Conservation (phyloP, 2,113 vertebrate genomes). For the Camarhynchus parvulus region DNA sequence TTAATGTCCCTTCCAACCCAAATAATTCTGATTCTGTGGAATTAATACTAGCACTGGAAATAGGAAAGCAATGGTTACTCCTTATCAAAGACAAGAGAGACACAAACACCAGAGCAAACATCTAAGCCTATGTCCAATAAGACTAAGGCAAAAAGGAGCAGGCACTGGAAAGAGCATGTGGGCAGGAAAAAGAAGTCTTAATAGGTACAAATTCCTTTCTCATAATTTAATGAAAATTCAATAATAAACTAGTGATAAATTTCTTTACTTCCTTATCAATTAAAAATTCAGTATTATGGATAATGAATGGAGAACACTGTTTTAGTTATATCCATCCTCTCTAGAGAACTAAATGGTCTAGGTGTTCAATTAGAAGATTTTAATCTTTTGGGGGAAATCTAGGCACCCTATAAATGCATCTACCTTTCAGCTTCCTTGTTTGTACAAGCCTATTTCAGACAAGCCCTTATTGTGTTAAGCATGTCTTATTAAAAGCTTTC, state of each 20-base stretch:
- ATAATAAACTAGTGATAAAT: neutral
- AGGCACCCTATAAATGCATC: neutral
- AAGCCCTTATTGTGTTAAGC: neutral
- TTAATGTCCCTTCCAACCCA: neutral
- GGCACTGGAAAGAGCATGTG: neutral
- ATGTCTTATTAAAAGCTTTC: neutral
- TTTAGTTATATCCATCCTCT: neutral
- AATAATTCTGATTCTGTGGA: neutral
- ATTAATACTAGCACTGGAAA: neutral
- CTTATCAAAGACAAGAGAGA: neutral
- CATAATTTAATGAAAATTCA: neutral
- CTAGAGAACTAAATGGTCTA: neutral
- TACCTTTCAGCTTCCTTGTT: neutral
- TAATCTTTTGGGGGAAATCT: neutral
- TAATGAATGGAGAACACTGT: neutral
- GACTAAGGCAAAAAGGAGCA: neutral
- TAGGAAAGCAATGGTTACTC: neutral
- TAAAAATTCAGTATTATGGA: neutral
- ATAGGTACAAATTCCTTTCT: neutral
- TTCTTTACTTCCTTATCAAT: neutral
- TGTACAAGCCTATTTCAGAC: neutral
- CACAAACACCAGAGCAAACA: neutral
- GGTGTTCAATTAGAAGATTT: neutral
- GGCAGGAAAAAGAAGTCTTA: neutral
- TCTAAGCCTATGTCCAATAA: neutral